phyloP scores from a whole-genome alignment of 1,140 invertebrate species.

The Plodia interpunctella region DNA sequence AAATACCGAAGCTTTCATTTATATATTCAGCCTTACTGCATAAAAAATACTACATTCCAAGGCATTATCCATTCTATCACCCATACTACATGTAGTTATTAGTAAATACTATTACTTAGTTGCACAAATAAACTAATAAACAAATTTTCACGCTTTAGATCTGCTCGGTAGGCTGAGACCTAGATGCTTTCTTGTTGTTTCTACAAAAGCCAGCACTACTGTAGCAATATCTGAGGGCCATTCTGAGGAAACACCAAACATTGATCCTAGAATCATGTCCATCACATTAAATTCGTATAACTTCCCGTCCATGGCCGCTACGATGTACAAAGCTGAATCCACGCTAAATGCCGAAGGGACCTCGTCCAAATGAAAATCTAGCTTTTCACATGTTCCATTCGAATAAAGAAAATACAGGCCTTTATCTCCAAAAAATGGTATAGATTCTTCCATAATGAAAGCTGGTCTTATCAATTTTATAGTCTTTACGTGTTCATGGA shows the following conservation, averaged over 20 bases:
- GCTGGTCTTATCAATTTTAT: slow-evolving; percentile 48
- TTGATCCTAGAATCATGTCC: slow-evolving; percentile 46
- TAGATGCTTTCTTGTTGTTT: slow-evolving; percentile 28
- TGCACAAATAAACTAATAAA: no score
- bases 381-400: slow-evolving; percentile 51
- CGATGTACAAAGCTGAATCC: slow-evolving; percentile 52
- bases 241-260: slow-evolving; percentile 40
- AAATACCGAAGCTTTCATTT: no score
- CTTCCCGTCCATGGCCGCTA: slow-evolving; percentile 51
- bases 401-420: slow-evolving; percentile 44
- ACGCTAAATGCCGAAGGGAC: slow-evolving; percentile 48
- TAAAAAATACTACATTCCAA: no score
- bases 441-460: slow-evolving; percentile 51
- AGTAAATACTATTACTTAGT: no score
- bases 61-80: no score
- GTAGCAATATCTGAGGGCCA: slow-evolving; percentile 46
- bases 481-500: slow-evolving; percentile 37
- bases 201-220: slow-evolving; percentile 49
- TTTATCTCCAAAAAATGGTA: slow-evolving; percentile 53
- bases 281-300: slow-evolving; percentile 63
- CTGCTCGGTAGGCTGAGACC: no score
- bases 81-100: no score
- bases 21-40: no score
- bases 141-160: no score
- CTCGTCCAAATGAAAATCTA: slow-evolving; percentile 44